phyloP scores from a whole-genome alignment of 2,797 vertebrate species.

The Tangara arthus region DNA sequence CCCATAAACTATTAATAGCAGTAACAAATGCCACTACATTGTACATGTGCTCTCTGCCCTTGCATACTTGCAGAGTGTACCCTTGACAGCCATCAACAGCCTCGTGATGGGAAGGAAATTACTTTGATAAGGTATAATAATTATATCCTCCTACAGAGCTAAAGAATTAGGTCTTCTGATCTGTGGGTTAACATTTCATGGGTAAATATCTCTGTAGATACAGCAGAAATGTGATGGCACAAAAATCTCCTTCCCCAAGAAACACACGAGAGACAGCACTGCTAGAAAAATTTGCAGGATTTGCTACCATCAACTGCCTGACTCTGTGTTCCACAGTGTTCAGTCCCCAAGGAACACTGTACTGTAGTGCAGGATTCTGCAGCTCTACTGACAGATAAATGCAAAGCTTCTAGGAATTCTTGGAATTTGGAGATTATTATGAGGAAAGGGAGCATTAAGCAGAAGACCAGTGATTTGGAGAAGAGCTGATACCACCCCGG shows the following conservation, averaged over 20 bases:
- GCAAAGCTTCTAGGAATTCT: not conserved
- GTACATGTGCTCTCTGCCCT: not conserved
- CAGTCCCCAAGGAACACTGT: not conserved
- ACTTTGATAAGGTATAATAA: not conserved
- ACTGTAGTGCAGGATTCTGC: not conserved
- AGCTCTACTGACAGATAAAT: not conserved
- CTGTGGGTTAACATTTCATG: not conserved
- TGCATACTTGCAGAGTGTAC: not conserved
- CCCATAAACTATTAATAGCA: not conserved
- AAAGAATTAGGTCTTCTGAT: not conserved
- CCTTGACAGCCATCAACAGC: not conserved
- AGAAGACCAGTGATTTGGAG: not conserved
- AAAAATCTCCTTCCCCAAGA: not conserved
- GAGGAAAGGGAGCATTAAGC: not conserved
- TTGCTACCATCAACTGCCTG: not conserved
- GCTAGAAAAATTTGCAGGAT: not conserved
- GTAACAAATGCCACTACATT: accelerated
- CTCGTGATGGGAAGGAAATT: accelerated
- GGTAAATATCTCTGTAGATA: not conserved
- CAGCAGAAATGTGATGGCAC: not conserved
- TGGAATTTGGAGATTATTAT: not conserved
- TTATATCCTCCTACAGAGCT: not conserved
- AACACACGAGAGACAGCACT: not conserved
- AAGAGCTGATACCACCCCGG: not conserved
- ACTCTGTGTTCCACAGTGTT: accelerated